phyloP scores from a whole-genome alignment of 1,140 invertebrate species.

The Geopemphigus sp. region DNA sequence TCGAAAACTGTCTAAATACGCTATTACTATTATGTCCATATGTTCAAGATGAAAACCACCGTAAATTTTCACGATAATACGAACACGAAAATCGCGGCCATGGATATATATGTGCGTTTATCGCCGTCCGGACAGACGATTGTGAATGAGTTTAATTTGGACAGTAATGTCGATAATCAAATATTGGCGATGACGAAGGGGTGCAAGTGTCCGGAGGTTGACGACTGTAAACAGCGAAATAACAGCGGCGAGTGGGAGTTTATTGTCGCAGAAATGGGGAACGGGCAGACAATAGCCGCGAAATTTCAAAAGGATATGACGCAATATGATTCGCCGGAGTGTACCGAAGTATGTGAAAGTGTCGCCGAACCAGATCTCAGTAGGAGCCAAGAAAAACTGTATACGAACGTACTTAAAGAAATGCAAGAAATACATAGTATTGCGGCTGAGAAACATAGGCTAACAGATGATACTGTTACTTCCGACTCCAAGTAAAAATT shows the following conservation, averaged over 20 bases:
- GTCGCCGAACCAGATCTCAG: too few relatives aligned
- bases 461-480: too few relatives aligned
- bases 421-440: too few relatives aligned
- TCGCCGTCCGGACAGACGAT: background rate
- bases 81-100: background rate
- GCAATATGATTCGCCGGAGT: too few relatives aligned
- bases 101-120: background rate
- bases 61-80: background rate
- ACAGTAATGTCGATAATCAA: background rate
- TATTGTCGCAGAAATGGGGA: background rate
- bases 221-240: background rate
- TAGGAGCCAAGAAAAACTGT: too few relatives aligned
- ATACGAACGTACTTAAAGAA: too few relatives aligned
- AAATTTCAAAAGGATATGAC: too few relatives aligned
- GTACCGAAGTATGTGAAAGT: too few relatives aligned
- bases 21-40: background rate
- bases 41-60: background rate
- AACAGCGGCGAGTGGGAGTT: background rate
- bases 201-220: background rate
- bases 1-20: too few relatives aligned
- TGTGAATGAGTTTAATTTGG: slow-evolving; percentile 1
- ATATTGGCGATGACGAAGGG: background rate
- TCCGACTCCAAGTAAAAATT: too few relatives aligned
- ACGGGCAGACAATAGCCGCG: too few relatives aligned
- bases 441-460: too few relatives aligned